These are phyloP conservation scores for Campylomormyrus tamandua DNA, from an alignment of 2,113 vertebrate species.

Conservation along the genomic window DNA sequence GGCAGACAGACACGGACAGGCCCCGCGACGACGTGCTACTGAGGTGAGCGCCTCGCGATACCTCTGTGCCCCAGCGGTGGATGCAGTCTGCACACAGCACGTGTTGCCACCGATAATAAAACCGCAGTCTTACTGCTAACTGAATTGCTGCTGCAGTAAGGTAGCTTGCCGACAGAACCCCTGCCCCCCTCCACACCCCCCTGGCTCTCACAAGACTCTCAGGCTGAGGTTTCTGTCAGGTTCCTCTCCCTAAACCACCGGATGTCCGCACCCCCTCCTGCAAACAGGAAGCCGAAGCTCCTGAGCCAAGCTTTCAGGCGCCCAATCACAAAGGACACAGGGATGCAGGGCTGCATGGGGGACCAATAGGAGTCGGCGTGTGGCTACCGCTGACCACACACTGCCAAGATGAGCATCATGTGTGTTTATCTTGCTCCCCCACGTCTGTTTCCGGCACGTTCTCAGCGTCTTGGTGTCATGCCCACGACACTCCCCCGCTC, in stretches of 20 bases:
- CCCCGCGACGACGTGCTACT: not conserved
- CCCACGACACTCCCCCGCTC: not conserved
- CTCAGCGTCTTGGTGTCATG: not conserved
- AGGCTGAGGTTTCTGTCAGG: not conserved
- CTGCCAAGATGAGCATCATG: not conserved
- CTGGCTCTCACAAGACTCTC: not conserved
- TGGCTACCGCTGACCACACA: not conserved
- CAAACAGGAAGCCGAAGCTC: conserved; percentile 20
- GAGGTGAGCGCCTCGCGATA: not conserved
- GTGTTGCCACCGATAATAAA: not conserved
- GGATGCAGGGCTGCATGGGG: not conserved
- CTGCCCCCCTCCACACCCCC: not conserved
- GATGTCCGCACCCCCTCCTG: conserved; percentile 16
- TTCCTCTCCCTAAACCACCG: conserved; percentile 22
- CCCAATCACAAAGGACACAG: not conserved
- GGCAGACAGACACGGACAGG: not conserved
- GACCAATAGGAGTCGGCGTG: not conserved
- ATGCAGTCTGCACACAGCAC: not conserved
- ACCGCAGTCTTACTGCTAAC: not conserved
- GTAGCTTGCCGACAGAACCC: not conserved
- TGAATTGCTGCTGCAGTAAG: not conserved
- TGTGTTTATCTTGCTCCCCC: not conserved
- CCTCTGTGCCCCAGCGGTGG: not conserved
- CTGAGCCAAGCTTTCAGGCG: conserved; percentile 10
- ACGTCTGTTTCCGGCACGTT: conserved; percentile 5